Evolutionary conservation across 2,888 invertebrate species (phyloP).

Genomic region (Aphelenchoides bicaudatus): DNA sequence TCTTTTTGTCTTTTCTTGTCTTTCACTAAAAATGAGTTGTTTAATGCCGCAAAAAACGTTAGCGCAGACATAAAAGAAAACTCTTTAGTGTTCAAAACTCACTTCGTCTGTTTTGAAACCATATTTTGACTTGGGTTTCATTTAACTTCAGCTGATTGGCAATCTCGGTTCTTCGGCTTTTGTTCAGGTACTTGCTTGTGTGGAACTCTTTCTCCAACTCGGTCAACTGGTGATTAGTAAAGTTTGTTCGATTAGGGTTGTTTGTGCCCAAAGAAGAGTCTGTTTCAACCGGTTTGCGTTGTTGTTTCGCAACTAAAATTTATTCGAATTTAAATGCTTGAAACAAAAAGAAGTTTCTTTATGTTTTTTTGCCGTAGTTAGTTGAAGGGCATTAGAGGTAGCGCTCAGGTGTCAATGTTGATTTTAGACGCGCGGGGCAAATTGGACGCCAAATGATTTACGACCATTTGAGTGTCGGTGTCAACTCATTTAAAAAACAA

Average conservation of each 20-base stretch:
- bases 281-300: conserved; percentile 17
- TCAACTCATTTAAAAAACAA: no score
- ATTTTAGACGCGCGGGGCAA: no score
- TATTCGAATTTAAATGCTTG: background rate
- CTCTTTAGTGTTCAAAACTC: conserved; percentile 70
- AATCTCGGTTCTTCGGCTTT: conserved; percentile 93
- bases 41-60: background rate
- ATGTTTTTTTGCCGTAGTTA: no score
- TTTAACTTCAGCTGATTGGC: conserved; percentile 91
- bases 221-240: conserved; percentile 97
- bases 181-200: conserved; percentile 95
- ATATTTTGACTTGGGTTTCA: conserved; percentile 94
- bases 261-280: conserved; percentile 10
- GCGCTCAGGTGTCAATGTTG: no score
- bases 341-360: background rate
- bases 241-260: conserved; percentile 75
- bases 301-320: conserved; percentile 22
- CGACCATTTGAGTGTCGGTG: no score
- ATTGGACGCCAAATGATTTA: no score
- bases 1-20: conserved; percentile 95
- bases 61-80: background rate
- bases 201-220: conserved; percentile 99
- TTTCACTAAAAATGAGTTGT: no score
- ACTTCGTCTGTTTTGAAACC: conserved; percentile 97
- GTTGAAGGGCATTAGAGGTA: no score